Conservation (phyloP, 2,888 invertebrate species). For the Cordilura impudica region DNA sequence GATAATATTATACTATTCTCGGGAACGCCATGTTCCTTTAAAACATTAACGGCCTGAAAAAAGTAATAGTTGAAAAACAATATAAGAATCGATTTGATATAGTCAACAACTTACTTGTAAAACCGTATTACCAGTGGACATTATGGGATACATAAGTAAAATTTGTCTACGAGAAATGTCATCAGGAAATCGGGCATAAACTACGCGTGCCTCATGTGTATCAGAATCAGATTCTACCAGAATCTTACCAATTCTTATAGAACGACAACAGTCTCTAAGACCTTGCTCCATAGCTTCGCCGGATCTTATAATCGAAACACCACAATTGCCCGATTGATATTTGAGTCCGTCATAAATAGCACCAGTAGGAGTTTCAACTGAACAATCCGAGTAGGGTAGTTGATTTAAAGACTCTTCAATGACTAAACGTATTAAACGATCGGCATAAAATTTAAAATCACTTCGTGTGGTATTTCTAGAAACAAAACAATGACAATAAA, state of each 20-base stretch:
- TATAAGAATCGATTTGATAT: neutral
- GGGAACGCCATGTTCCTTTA: constrained; percentile 95
- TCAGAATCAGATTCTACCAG: constrained; percentile 97
- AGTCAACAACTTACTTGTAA: constrained; percentile 80
- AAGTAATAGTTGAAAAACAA: too few relatives aligned
- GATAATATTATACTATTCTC: constrained; percentile 98
- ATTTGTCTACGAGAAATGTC: constrained; percentile 94
- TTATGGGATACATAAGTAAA: constrained; percentile 98
- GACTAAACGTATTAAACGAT: constrained; percentile 96
- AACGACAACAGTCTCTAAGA: constrained; percentile 96
- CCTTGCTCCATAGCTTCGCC: constrained; percentile 98
- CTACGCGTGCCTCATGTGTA: constrained; percentile 96
- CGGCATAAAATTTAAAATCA: constrained; percentile 99
- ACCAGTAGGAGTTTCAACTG: constrained; percentile 93
- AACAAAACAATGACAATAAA: constrained; percentile 66
- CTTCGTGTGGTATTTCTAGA: constrained; percentile 92
- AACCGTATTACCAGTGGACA: constrained; percentile 99
- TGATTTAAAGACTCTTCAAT: constrained; percentile 99
- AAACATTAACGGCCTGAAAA: constrained; percentile 95
- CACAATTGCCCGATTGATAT: constrained; percentile 98
- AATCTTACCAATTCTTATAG: constrained; percentile 99
- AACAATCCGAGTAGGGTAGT: constrained; percentile 91
- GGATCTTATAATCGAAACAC: constrained; percentile 96
- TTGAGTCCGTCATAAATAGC: constrained; percentile 93
- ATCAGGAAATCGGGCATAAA: constrained; percentile 98